Base-by-base conservation (phyloP, 2,113 vertebrate species). In the Thomomys bottae region DNA sequence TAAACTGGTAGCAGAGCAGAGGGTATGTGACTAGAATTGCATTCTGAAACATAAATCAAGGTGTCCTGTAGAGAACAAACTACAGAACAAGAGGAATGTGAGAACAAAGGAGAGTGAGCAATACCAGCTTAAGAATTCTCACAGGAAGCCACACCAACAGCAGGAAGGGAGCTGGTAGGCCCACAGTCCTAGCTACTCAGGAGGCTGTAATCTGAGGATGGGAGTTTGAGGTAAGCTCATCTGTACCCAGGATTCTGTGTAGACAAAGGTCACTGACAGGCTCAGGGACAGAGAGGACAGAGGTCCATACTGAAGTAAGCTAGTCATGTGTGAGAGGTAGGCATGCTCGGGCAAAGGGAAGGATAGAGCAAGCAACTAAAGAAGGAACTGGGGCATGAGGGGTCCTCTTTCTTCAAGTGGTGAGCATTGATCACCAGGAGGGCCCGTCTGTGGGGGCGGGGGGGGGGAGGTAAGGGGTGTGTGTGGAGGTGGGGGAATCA, bases 301-400 rank as follows among this genome's bases (percentile, higher is more conserved):
- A 75, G 45, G 66, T 8, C 8, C 36, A 66, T 14, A 32, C 63
- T 9, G 1, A 23, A 40, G 67, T 5, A 9, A 20, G 36, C 1
- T 0, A 1, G 45, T 5, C 49, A n/a, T 8, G 32, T 17, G 8
- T 0, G 17, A 38, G 34, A 34, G 14, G 2, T n/a, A n/a, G n/a
- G n/a, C n/a, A n/a, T n/a, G n/a, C n/a, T n/a, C n/a, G n/a, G n/a
- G n/a, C n/a, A 78, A 81, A 67, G 20, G 80, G 49, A 88, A 92
- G 42, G 54, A 54, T 61, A 76, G 21, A 36, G 75, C 6, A n/a
- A 75, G 38, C 15, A 54, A 40, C 6, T 57, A 21, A 87, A 45
- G 79, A n/a, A n/a, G 89, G 85, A 67, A 59, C 30, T 1, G 40
- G 8, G 40, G 38, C 63, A 42, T 0, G 0, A 38, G n/a, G 66